phyloP scores from a whole-genome alignment of 2,797 vertebrate species.

The Pangasius sanitwongsei region DNA sequence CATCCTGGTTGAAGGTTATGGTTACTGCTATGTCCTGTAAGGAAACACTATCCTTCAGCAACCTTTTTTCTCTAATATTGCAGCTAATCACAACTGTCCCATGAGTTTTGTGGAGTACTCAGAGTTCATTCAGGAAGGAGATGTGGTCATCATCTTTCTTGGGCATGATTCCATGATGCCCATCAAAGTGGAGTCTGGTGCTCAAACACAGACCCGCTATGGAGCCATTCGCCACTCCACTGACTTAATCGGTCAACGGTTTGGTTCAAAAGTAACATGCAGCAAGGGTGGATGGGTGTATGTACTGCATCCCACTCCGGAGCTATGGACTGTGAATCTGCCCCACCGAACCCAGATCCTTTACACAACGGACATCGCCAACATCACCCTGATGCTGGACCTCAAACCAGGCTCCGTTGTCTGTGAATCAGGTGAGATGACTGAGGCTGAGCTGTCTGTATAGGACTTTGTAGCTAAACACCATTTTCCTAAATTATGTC shows the following conservation, averaged over 20 bases:
- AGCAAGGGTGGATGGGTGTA: slow-evolving; percentile 95
- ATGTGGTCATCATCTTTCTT: slow-evolving; percentile 89
- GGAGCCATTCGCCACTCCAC: slow-evolving; percentile 92
- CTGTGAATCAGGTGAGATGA: slow-evolving; percentile 84
- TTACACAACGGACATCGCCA: slow-evolving; percentile 94
- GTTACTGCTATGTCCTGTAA: neutral
- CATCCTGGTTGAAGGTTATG: neutral
- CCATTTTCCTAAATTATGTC: neutral
- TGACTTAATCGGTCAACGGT: slow-evolving; percentile 89
- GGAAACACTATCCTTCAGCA: neutral
- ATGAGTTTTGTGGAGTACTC: slow-evolving; percentile 96
- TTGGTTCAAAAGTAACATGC: slow-evolving; percentile 94
- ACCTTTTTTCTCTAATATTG: neutral
- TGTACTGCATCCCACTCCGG: slow-evolving; percentile 92
- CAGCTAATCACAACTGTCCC: slow-evolving; percentile 23
- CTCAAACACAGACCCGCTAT: slow-evolving; percentile 92
- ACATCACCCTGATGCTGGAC: slow-evolving; percentile 96
- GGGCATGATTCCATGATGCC: slow-evolving; percentile 90
- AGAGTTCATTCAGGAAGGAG: slow-evolving; percentile 86
- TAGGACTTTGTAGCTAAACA: neutral
- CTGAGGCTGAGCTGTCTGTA: neutral
- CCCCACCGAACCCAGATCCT: slow-evolving; percentile 97
- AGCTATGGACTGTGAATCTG: slow-evolving; percentile 93
- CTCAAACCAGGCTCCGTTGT: slow-evolving; percentile 92
- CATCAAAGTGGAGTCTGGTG: slow-evolving; percentile 86